phyloP scores from a whole-genome alignment of 2,797 vertebrate species.

The Gymnothorax javanicus region DNA sequence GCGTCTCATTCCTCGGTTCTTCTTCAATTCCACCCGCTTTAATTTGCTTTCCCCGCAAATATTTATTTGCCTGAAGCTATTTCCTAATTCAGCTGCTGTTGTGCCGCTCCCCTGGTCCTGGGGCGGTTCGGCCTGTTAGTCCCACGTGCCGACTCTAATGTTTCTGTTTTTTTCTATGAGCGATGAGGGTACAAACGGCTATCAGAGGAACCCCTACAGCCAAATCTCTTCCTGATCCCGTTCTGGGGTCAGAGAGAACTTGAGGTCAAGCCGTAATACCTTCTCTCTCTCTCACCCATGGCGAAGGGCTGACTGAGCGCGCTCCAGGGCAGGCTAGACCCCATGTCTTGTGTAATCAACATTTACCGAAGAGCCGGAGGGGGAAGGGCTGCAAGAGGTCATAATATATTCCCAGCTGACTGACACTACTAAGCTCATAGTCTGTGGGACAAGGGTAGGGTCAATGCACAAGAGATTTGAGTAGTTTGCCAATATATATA shows the following conservation, averaged over 20 bases:
- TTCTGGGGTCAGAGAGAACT: constrained; percentile 63
- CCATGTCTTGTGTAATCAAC: constrained; percentile 72
- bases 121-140: constrained; percentile 63
- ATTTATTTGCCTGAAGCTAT: constrained; percentile 49
- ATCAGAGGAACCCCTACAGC: constrained; percentile 60
- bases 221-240: constrained; percentile 56
- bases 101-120: constrained; percentile 48
- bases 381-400: constrained; percentile 42
- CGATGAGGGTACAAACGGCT: constrained; percentile 34
- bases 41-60: constrained; percentile 11
- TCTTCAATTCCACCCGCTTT: neutral
- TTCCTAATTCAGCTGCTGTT: constrained; percentile 43
- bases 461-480: constrained; percentile 51
- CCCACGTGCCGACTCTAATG: constrained; percentile 48
- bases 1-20: neutral
- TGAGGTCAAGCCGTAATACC: constrained; percentile 57
- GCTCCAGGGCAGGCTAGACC: constrained; percentile 42
- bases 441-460: neutral
- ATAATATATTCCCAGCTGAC: constrained; percentile 32
- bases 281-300: constrained; percentile 24
- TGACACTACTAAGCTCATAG: neutral
- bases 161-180: constrained; percentile 44
- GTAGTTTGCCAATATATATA: neutral
- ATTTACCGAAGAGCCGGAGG: constrained; percentile 70
- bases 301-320: constrained; percentile 47